Evolutionary conservation across 2,888 invertebrate genomes (phyloP).

Genomic region (Melinaea marsaeus): DNA sequence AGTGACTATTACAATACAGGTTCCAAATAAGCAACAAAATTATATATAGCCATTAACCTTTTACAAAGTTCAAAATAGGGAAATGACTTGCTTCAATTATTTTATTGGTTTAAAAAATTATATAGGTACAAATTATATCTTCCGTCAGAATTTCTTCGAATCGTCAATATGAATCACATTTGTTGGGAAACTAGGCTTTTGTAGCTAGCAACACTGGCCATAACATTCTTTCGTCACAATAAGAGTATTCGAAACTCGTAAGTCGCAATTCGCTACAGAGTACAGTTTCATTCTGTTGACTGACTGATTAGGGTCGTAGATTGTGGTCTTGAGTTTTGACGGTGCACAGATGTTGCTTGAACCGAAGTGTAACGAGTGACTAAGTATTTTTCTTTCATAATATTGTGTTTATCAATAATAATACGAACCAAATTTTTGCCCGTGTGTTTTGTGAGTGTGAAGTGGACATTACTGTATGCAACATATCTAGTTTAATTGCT

Average conservation of each 20-base stretch:
- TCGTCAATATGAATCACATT: no score
- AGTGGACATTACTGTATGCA: conserved; percentile 41
- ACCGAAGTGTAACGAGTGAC: conserved; percentile 19
- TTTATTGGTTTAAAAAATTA: no score
- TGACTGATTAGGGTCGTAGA: conserved; percentile 23
- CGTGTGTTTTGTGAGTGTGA: conserved; percentile 39
- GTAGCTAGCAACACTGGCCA: neutral
- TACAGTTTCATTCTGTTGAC: conserved; percentile 27
- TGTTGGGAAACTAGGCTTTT: no score
- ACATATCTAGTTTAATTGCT: conserved; percentile 24
- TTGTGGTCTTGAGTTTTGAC: conserved; percentile 1
- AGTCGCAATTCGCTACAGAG: conserved; percentile 16
- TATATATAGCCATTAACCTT: no score
- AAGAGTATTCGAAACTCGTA: neutral
- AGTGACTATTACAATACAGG: no score
- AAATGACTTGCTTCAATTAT: no score
- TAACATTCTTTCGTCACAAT: conserved; percentile 8
- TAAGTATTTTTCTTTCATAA: conserved; percentile 14
- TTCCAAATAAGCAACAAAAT: no score
- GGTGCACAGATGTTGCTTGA: conserved; percentile 9
- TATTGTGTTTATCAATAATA: conserved; percentile 25
- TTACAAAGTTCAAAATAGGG: no score
- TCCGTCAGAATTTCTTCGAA: no score
- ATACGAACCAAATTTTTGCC: conserved; percentile 14
- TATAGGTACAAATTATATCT: no score